Evolutionary conservation across 2,888 invertebrate species (phyloP).

Genomic region (Scaptomyza polygonia): DNA sequence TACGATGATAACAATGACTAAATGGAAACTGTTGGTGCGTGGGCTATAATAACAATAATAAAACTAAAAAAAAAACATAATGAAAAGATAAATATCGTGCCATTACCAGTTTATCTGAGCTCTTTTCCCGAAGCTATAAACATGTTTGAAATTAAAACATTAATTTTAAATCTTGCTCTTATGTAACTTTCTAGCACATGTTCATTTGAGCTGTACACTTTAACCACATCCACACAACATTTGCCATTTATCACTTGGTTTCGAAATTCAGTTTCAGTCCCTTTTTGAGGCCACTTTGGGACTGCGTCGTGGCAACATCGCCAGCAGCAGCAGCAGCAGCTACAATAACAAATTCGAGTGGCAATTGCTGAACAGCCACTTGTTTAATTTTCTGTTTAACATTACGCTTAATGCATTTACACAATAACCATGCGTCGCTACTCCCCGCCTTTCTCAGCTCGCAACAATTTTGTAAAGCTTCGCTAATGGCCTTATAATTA

Average conservation of each 20-base stretch:
- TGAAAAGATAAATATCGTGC: not conserved
- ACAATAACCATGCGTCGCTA: constrained; percentile 69
- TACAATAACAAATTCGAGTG: constrained; percentile 36
- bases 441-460: not conserved
- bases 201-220: constrained; percentile 20
- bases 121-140: not conserved
- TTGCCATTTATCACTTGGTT: constrained; percentile 33
- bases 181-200: not conserved
- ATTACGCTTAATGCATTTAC: constrained; percentile 79
- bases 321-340: constrained; percentile 1
- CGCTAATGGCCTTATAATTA: constrained; percentile 78
- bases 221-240: not conserved
- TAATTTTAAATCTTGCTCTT: not conserved
- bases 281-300: constrained; percentile 35
- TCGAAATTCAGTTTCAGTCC: constrained; percentile 39
- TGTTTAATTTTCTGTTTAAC: constrained; percentile 72
- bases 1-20: constrained; percentile 2
- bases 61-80: not conserved
- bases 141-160: not conserved
- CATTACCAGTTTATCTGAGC: no score
- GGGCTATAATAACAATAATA: not conserved
- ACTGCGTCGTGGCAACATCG: not conserved
- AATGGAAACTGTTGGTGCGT: not conserved
- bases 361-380: constrained; percentile 47
- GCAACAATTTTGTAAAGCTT: constrained; percentile 29